Conservation (phyloP, 1,140 invertebrate species). For the Drosophila teissieri region DNA sequence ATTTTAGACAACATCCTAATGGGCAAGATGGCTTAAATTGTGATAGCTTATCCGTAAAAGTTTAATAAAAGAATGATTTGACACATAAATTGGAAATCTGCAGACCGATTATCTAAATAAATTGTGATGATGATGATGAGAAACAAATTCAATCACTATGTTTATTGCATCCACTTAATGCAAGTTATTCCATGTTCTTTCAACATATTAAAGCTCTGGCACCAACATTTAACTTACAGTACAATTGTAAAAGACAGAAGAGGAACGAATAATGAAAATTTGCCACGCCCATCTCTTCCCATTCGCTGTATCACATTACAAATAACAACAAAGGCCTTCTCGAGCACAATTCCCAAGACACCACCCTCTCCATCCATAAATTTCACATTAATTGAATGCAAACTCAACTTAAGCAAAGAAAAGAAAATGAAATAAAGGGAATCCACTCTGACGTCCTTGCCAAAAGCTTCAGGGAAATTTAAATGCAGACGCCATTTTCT, state of each 20-base stretch:
- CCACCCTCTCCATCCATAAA: conserved; percentile 8
- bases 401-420: conserved; percentile 2
- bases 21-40: conserved; percentile 8
- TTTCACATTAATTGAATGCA: conserved; percentile 58
- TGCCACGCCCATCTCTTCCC: conserved; percentile 19
- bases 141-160: no score
- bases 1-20: conserved; percentile 14
- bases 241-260: background rate
- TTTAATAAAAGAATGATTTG: background rate
- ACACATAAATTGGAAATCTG: background rate
- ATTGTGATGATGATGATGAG: no score
- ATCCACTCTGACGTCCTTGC: conserved; percentile 51
- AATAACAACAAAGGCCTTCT: conserved; percentile 12
- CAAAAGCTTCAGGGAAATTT: conserved; percentile 52
- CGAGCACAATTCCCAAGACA: conserved; percentile 5
- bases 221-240: background rate
- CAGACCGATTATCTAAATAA: background rate
- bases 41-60: conserved; percentile 21
- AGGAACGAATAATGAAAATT: background rate
- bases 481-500: conserved; percentile 81
- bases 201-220: background rate
- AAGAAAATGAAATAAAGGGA: conserved; percentile 7
- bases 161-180: background rate
- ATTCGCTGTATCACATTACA: conserved; percentile 26
- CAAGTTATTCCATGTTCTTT: background rate